Evolutionary conservation across 2,797 vertebrate species (phyloP).

Genomic region (Microhierax caerulescens): DNA sequence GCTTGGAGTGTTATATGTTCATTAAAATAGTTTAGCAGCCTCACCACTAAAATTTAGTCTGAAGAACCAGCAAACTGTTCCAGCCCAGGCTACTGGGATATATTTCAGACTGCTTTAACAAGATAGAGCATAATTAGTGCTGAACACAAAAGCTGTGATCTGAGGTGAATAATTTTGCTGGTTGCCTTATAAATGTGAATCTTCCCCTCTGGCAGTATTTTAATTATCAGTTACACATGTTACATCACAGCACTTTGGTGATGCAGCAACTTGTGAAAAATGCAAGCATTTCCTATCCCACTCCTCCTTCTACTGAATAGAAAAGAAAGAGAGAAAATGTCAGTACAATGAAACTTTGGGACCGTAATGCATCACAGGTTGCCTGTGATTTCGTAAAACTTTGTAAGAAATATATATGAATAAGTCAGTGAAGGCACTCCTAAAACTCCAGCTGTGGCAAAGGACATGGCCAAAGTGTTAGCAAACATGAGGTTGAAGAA

Average conservation of each 20-base stretch:
- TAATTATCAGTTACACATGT: not conserved
- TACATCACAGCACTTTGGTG: not conserved
- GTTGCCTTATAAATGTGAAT: not conserved
- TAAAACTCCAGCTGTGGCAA: not conserved
- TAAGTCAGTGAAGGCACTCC: not conserved
- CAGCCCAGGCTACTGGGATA: not conserved
- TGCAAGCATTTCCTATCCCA: not conserved
- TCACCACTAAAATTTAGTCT: not conserved
- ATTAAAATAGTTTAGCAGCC: slow-evolving; percentile 36
- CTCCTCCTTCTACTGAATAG: not conserved
- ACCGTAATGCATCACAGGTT: not conserved
- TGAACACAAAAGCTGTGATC: not conserved
- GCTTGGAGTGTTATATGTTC: slow-evolving; percentile 3
- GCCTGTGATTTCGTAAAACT: not conserved
- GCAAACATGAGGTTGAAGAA: not conserved
- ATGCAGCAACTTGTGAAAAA: not conserved
- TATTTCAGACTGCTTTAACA: not conserved
- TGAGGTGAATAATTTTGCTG: not conserved
- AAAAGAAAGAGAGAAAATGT: not conserved
- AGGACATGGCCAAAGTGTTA: not conserved
- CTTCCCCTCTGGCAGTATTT: not conserved
- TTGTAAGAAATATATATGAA: not conserved
- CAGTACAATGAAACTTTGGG: not conserved
- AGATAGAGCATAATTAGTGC: not conserved
- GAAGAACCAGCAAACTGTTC: not conserved